Conservation (phyloP, 2,797 vertebrate genomes). For the Tragelaphus oryx region DNA sequence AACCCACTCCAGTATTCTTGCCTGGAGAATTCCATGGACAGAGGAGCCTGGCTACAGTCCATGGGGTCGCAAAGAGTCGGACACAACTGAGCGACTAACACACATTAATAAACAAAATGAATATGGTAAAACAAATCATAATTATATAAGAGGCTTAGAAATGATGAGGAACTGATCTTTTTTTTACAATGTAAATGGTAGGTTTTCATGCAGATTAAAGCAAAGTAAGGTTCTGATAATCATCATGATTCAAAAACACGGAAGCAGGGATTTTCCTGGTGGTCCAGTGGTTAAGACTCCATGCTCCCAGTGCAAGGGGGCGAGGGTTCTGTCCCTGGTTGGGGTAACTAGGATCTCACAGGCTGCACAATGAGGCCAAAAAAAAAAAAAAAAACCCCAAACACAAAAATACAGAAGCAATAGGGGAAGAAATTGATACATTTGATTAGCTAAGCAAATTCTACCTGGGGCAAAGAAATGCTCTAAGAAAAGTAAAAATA, state of each 20-base stretch:
- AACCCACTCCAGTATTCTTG: too few species aligned
- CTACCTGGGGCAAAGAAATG: neutral
- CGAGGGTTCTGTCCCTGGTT: neutral
- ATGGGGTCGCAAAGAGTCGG: too few species aligned
- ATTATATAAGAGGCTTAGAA: neutral
- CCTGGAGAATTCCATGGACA: too few species aligned
- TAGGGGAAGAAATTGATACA: neutral
- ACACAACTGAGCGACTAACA: neutral
- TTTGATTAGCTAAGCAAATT: conserved; percentile 5
- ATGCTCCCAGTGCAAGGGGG: neutral
- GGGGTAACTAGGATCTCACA: neutral
- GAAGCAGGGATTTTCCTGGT: neutral
- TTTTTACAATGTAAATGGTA: neutral
- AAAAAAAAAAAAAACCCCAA: too few species aligned
- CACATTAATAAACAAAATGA: neutral
- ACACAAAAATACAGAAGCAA: neutral
- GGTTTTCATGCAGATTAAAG: neutral
- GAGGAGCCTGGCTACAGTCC: too few species aligned
- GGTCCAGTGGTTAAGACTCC: neutral
- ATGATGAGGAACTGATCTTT: neutral
- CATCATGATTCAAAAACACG: neutral
- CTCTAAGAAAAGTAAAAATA: neutral
- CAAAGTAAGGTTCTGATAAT: neutral
- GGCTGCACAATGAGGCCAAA: neutral
- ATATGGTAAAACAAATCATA: neutral